A percentile compares a stretch with the other conserved stretches of the same genome.
Conservation (phyloP, 2,888 invertebrate species). For the Mesoligia furuncula region DNA sequence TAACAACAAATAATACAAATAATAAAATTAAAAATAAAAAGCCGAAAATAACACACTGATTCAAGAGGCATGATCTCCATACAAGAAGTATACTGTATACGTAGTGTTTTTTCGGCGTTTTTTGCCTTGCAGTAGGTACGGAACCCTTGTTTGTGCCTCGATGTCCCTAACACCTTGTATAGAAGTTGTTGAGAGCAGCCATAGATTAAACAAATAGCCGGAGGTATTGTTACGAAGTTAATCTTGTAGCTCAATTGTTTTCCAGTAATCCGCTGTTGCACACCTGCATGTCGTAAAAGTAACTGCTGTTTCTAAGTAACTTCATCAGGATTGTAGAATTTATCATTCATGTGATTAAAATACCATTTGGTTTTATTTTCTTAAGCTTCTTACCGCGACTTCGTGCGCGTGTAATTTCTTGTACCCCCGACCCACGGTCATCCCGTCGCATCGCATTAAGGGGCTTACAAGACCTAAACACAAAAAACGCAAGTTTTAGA, state of each 20-base stretch:
- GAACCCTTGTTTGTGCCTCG: not conserved
- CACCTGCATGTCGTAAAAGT: constrained; percentile 78
- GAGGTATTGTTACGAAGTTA: constrained; percentile 4
- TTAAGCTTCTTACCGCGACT: too few species aligned
- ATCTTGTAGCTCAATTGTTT: constrained; percentile 32
- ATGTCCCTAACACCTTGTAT: not conserved
- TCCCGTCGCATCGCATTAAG: too few species aligned
- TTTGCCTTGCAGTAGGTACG: too few species aligned
- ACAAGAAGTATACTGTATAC: not conserved
- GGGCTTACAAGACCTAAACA: too few species aligned
- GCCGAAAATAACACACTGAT: not conserved
- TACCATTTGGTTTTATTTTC: not conserved
- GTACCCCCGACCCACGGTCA: too few species aligned
- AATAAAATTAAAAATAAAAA: too few species aligned
- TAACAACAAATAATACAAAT: too few species aligned
- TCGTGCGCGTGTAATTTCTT: too few species aligned
- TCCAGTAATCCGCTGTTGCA: constrained; percentile 72
- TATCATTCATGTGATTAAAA: not conserved
- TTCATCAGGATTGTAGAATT: not conserved
- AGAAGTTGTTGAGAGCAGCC: not conserved
- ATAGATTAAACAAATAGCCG: constrained; percentile 7
- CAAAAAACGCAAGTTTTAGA: too few species aligned
- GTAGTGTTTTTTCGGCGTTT: not conserved
- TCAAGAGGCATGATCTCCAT: not conserved
- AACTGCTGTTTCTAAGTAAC: constrained; percentile 35